Conservation (phyloP, 53 echinoderm and acorn worm genomes). For the Luidia sarsii region DNA sequence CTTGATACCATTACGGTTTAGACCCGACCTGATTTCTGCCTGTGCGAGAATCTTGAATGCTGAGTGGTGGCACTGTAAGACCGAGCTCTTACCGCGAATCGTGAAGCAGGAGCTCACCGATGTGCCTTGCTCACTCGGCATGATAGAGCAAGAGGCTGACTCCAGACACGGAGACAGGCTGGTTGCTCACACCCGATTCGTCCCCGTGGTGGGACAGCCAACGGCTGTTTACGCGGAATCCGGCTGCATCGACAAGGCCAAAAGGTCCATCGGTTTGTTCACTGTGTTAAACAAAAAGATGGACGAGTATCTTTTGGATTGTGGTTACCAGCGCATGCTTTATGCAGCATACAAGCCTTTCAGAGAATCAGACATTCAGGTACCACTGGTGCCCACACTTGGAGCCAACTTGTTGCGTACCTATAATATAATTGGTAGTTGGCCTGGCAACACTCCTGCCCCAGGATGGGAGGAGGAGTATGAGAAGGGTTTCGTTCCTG, state of each 20-base stretch:
- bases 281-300: neutral
- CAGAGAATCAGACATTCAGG: neutral
- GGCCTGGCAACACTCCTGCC: neutral
- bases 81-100: neutral
- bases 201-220: neutral
- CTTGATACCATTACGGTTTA: neutral
- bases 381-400: neutral
- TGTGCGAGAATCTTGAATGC: neutral
- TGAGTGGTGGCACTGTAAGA: neutral
- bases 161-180: neutral
- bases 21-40: neutral
- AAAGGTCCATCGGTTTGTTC: neutral
- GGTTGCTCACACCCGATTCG: neutral
- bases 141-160: neutral
- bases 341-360: neutral
- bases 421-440: neutral
- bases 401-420: neutral
- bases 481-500: too few relatives aligned
- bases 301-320: neutral
- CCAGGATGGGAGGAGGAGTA: neutral
- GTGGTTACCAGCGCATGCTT: neutral
- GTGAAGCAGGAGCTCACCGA: neutral
- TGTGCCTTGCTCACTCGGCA: neutral
- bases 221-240: neutral
- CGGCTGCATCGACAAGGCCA: neutral